Evolutionary conservation across 64 coral and sea anemone genomes (phyloP).

Genomic region (Montipora capricornis): DNA sequence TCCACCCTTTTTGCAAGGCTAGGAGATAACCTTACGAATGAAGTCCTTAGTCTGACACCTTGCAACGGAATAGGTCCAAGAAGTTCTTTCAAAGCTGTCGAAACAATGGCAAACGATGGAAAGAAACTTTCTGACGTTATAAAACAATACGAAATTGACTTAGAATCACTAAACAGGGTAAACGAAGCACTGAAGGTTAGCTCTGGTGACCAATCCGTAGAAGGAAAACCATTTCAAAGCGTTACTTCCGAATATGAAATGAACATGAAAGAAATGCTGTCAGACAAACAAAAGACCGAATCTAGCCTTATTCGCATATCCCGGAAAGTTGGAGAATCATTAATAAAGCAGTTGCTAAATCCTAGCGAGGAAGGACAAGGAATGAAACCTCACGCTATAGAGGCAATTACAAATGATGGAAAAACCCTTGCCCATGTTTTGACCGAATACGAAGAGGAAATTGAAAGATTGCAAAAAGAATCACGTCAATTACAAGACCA

Average conservation of each 20-base stretch:
- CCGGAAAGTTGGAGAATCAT: neutral
- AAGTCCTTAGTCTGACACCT: conserved; percentile 11
- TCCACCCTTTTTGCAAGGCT: conserved; percentile 30
- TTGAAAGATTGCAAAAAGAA: conserved; percentile 40
- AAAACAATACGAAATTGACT: conserved; percentile 66
- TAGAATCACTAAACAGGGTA: conserved; percentile 42
- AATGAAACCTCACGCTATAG: conserved; percentile 7
- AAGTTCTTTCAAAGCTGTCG: neutral
- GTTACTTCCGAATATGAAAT: conserved; percentile 6
- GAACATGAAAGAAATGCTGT: conserved; percentile 5
- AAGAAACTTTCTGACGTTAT: conserved; percentile 63
- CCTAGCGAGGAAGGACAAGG: neutral
- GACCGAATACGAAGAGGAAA: conserved; percentile 56
- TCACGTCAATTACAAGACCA: neutral
- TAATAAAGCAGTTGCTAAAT: neutral
- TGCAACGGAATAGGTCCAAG: neutral
- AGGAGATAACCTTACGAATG: conserved; percentile 41
- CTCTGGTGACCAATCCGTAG: neutral
- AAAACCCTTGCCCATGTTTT: conserved; percentile 64
- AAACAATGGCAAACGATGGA: conserved; percentile 50
- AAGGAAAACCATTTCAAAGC: neutral
- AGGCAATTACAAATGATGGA: conserved; percentile 49
- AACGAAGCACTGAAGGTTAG: conserved; percentile 46
- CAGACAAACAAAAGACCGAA: neutral
- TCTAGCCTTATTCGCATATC: neutral